These are phyloP conservation scores for Ophiodon elongatus DNA, from an alignment of 2,113 vertebrate species.

Conservation along the genomic window DNA sequence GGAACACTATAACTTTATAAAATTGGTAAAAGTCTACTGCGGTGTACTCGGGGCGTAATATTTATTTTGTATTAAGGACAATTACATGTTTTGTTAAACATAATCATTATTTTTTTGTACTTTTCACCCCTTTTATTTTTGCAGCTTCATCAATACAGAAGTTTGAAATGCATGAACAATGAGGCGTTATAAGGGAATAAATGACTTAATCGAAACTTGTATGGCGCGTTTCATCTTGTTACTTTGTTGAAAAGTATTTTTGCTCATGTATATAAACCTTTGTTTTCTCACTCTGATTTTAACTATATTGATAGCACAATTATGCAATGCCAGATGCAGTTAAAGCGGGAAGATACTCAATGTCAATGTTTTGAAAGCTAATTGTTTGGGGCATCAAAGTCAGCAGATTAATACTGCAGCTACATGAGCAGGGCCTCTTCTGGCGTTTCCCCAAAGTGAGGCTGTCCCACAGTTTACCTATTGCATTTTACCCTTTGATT, in stretches of 20 bases:
- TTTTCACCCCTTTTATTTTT: neutral
- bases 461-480: neutral
- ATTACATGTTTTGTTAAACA: neutral
- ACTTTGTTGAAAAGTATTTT: neutral
- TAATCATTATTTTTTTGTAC: neutral
- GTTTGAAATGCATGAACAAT: conserved; percentile 9
- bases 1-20: neutral
- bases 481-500: neutral
- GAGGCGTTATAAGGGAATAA: neutral
- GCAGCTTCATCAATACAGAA: neutral
- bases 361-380: neutral
- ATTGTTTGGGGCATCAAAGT: neutral
- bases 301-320: neutral
- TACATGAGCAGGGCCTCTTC: neutral
- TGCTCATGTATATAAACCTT: neutral
- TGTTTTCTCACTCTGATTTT: neutral
- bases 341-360: neutral
- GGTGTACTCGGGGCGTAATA: neutral
- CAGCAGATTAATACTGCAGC: neutral
- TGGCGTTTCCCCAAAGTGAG: neutral
- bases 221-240: neutral
- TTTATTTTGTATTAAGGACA: neutral
- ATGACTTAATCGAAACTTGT: neutral
- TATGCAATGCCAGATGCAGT: neutral
- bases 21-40: neutral